Evolutionary conservation across 2,797 vertebrate genomes (phyloP), one percentile per base, ranked within the genome.

Genomic region (Gymnothorax reevesii): DNA sequence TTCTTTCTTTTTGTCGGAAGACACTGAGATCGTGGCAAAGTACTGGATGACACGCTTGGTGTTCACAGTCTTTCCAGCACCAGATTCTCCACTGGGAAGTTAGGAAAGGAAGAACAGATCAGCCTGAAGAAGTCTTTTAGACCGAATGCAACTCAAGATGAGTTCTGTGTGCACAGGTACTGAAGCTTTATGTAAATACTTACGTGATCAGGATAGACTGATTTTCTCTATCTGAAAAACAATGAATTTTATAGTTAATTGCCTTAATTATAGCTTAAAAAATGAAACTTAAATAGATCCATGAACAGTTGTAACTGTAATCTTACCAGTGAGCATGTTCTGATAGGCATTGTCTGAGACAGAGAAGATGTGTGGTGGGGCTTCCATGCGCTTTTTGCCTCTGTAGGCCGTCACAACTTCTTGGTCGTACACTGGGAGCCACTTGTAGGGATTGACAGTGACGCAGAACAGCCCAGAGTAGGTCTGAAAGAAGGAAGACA

Each of bases 261-360:
- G 88, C 0, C 88, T 12, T 85, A 1, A 7, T 66, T 5, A 49
- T 84, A n/a, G 79, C 55, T 54, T 85, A 0, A 42, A 64, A 84
- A 62, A 49, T 84, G 52, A 42, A 54, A 57, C 25, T 0, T 20
- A 52, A 62, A 12, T 27, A 3, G 52, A 10, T 42, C 33, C 33
- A 42, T 42, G 33, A 1, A 42, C 33, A 42, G 33, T 42, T 42
- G 33, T 2, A 42, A 42, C 1, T 42, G 49, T 57, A 27, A 0
- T 88, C 91, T 86, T 92, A 95, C 95, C 94, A 91, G 90, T 91
- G 62, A 92, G 90, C 95, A 96, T 96, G 89, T 84, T 88, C 93
- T 98, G 97, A 90, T 96, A 98, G 87, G 97, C 97, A 0, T 97
- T 98, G 92, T 98, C 97, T 12, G 97, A 98, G 93, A 98, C 97